Percentiles rank a stretch among this genome's conserved stretches.
phyloP scores from a whole-genome alignment of 2,888 invertebrate genomes.

The Crioceris asparagi region DNA sequence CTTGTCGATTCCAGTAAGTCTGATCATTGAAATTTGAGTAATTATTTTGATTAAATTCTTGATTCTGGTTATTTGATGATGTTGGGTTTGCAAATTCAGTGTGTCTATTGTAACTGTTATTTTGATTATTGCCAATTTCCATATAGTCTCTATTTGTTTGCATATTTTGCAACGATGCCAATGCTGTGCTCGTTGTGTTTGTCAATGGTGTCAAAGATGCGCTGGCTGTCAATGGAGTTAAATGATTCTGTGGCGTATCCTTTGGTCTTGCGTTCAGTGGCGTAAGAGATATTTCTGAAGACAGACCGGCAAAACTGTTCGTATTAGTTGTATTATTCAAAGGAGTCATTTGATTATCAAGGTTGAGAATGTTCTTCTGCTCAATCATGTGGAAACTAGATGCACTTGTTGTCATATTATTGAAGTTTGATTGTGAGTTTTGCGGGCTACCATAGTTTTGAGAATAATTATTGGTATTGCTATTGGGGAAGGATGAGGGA shows the following conservation, averaged over 20 bases:
- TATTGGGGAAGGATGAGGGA: constrained; percentile 18
- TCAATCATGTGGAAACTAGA: constrained; percentile 12
- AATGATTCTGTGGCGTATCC: constrained; percentile 7
- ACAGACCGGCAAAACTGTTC: constrained; percentile 18
- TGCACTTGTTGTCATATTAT: constrained; percentile 5
- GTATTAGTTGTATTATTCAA: constrained; percentile 18
- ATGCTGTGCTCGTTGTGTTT: constrained; percentile 5
- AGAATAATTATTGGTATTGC: constrained; percentile 17
- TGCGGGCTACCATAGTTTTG: constrained; percentile 6
- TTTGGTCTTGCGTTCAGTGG: constrained; percentile 13
- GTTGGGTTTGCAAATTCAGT: constrained; percentile 3
- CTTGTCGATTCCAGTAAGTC: constrained; percentile 20
- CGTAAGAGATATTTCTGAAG: constrained; percentile 22
- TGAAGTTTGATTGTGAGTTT: constrained; percentile 9
- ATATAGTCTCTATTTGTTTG: constrained; percentile 13
- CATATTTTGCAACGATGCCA: constrained; percentile 7
- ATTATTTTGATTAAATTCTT: constrained; percentile 13
- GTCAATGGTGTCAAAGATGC: constrained; percentile 1
- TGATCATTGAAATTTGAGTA: constrained; percentile 15
- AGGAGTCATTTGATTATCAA: constrained; percentile 15
- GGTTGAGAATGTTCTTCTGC: constrained; percentile 10
- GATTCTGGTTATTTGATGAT: constrained; percentile 2
- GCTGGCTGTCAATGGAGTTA: constrained; percentile 7
- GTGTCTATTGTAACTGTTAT: constrained; percentile 1
- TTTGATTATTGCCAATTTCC: constrained; percentile 12